Conservation (phyloP, 2,113 vertebrate genomes). For the Ceratotherium simum region DNA sequence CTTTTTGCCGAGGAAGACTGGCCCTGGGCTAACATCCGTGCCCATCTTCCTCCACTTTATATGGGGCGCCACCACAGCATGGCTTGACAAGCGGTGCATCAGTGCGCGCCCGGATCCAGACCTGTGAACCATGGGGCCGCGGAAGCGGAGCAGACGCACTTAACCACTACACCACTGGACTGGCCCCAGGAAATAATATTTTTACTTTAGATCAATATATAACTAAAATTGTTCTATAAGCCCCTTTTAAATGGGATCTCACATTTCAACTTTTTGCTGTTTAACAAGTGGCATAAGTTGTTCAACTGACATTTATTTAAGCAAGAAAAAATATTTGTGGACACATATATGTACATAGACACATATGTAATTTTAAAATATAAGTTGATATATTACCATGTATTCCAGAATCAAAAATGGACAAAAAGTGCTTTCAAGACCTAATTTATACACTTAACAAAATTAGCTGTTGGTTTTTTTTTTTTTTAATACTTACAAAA, state of each 20-base stretch:
- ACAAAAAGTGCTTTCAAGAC: background rate
- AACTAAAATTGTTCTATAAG: background rate
- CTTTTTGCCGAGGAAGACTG: too few relatives aligned
- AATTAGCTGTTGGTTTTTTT: background rate
- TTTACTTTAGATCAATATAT: background rate
- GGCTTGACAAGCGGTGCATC: too few relatives aligned
- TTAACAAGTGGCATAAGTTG: background rate
- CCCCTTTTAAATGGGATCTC: background rate
- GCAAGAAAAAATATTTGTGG: conserved; percentile 17
- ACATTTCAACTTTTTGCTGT: background rate
- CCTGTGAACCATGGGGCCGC: too few relatives aligned
- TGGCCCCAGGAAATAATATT: background rate
- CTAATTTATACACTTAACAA: background rate
- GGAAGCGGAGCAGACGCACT: too few relatives aligned
- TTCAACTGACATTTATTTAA: background rate
- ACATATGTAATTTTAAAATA: background rate
- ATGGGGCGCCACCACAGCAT: too few relatives aligned
- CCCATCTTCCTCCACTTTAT: too few relatives aligned
- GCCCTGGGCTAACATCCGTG: too few relatives aligned
- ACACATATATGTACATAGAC: background rate
- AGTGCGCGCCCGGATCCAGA: too few relatives aligned
- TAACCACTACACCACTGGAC: too few relatives aligned
- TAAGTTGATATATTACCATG: background rate
- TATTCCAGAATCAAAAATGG: background rate
- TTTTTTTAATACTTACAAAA: background rate